Percentiles rank a stretch among this genome's conserved stretches.
Evolutionary conservation across 2,113 vertebrate genomes (phyloP).

Genomic region (Nibea albiflora): DNA sequence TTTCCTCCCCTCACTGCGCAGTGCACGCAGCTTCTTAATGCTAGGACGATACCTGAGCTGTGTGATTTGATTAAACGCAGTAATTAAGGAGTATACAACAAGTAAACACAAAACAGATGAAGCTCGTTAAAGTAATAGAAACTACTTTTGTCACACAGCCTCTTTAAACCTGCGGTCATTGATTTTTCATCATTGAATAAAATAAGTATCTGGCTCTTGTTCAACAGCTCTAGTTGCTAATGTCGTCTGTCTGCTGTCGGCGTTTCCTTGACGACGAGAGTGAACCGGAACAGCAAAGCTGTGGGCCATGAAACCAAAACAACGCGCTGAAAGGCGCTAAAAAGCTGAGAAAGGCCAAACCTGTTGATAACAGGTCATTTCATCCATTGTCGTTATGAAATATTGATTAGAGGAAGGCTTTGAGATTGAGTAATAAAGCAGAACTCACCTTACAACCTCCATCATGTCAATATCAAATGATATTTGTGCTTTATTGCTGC

Average conservation of each 20-base stretch:
- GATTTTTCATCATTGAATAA: neutral
- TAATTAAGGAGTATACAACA: neutral
- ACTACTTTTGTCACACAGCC: neutral
- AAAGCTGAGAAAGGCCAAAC: neutral
- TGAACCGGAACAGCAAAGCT: neutral
- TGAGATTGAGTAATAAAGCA: conserved; percentile 6
- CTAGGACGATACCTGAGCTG: neutral
- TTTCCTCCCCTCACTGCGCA: neutral
- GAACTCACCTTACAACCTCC: neutral
- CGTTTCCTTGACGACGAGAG: neutral
- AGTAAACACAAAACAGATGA: neutral
- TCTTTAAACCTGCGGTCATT: neutral
- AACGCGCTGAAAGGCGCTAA: neutral
- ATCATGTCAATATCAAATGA: neutral
- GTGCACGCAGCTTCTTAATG: neutral
- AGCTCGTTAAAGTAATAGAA: neutral
- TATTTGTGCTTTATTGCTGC: neutral
- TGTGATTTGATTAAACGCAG: neutral
- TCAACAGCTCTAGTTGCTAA: no score
- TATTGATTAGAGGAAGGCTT: neutral
- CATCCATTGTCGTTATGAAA: neutral
- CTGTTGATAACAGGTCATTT: neutral
- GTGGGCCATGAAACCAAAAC: neutral
- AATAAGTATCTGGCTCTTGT: neutral
- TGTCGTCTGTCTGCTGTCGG: neutral